These are phyloP conservation scores for Chelonoidis abingdonii DNA, from an alignment of 2,113 vertebrate genomes.

Conservation along the genomic window DNA sequence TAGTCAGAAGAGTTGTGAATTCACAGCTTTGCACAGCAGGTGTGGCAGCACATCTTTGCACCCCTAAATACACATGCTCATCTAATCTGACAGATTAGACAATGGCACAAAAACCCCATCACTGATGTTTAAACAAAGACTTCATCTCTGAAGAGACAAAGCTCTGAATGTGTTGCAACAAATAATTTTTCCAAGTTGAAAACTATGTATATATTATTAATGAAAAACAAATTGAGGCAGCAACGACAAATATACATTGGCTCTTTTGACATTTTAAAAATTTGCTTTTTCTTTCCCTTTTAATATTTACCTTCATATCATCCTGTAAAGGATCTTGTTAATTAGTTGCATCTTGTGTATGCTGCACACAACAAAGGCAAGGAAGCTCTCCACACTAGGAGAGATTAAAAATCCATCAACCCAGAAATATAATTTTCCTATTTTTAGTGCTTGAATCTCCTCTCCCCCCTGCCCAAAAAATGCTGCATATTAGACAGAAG, in stretches of 20 bases:
- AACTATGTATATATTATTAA: constrained; percentile 82
- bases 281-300: constrained; percentile 65
- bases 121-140: constrained; percentile 84
- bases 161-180: constrained; percentile 71
- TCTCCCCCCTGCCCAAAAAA: background rate
- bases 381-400: background rate
- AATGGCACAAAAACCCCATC: constrained; percentile 86
- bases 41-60: constrained; percentile 90
- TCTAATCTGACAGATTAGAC: constrained; percentile 91
- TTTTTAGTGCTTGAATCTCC: background rate
- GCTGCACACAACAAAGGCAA: constrained; percentile 30
- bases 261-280: constrained; percentile 72
- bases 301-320: constrained; percentile 80
- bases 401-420: constrained; percentile 67
- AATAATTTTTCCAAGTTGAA: constrained; percentile 84
- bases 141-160: constrained; percentile 77
- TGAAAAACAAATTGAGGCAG: constrained; percentile 71
- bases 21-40: constrained; percentile 92
- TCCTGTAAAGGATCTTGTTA: constrained; percentile 77
- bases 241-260: constrained; percentile 43
- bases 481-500: constrained; percentile 35
- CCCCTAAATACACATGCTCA: constrained; percentile 91
- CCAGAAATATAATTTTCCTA: constrained; percentile 56
- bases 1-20: constrained; percentile 85
- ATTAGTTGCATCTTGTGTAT: constrained; percentile 69